Evolutionary conservation across 2,113 vertebrate genomes (phyloP).

Genomic region (Mohoua ochrocephala): DNA sequence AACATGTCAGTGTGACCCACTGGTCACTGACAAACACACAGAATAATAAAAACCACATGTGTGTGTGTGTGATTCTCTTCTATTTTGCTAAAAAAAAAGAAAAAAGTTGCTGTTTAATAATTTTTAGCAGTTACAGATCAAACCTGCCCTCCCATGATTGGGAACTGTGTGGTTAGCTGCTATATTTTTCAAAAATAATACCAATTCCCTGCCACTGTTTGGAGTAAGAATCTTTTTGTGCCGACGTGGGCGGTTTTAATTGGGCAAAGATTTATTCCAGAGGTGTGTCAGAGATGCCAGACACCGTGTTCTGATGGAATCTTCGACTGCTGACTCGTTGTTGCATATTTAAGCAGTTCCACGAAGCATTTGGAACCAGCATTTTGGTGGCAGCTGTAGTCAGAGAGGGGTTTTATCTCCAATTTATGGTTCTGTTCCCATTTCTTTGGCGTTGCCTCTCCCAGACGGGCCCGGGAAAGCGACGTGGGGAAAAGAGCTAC

Average conservation of each 20-base stretch:
- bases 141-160: neutral
- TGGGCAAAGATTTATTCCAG: neutral
- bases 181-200: neutral
- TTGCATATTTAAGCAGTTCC: neutral
- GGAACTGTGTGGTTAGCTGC: neutral
- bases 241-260: neutral
- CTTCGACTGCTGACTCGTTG: rapidly evolving
- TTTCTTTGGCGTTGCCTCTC: neutral
- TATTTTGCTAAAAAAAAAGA: neutral
- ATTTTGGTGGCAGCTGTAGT: rapidly evolving
- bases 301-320: neutral
- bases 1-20: neutral
- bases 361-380: neutral
- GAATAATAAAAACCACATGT: neutral
- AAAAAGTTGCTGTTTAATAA: neutral
- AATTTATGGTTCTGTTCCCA: neutral
- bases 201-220: rapidly evolving
- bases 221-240: neutral
- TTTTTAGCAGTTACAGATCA: neutral
- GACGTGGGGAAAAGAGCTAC: neutral
- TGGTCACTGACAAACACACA: neutral
- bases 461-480: too few relatives aligned
- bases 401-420: neutral
- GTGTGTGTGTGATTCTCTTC: neutral
- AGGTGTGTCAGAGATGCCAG: neutral